Evolutionary conservation across 2,888 invertebrate species (phyloP).

Genomic region (Fragum sueziense): DNA sequence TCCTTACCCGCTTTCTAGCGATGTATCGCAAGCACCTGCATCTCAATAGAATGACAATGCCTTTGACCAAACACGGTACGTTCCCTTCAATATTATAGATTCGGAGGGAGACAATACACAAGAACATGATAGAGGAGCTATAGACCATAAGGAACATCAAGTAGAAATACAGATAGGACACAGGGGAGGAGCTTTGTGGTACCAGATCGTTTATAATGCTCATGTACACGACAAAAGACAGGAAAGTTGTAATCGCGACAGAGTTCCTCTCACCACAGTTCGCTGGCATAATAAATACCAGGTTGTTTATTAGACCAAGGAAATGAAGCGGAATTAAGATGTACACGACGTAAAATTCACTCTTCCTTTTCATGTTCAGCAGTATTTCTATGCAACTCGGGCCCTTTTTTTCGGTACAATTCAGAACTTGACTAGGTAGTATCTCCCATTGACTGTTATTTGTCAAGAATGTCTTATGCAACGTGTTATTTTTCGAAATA

Average conservation of each 20-base stretch:
- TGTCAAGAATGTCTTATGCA: background rate
- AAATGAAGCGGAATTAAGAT: constrained; percentile 46
- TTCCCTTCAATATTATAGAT: constrained; percentile 27
- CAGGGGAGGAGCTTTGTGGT: constrained; percentile 47
- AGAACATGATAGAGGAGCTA: constrained; percentile 40
- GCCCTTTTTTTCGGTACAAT: background rate
- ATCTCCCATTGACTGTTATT: constrained; percentile 45
- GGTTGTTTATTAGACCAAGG: constrained; percentile 40
- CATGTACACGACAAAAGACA: constrained; percentile 57
- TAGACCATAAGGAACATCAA: constrained; percentile 47
- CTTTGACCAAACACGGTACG: background rate
- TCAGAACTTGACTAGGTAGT: background rate
- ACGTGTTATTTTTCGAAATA: background rate
- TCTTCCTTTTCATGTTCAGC: constrained; percentile 39
- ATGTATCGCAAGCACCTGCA: background rate
- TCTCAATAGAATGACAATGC: background rate
- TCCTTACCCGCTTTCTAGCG: background rate
- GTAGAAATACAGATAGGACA: constrained; percentile 47
- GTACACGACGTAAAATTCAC: constrained; percentile 36
- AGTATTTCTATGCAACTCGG: constrained; percentile 14
- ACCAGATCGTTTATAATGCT: constrained; percentile 44
- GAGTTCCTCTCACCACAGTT: constrained; percentile 51
- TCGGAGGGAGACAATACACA: constrained; percentile 45
- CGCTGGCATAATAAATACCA: constrained; percentile 49
- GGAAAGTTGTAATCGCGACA: constrained; percentile 52